These are phyloP conservation scores for Mylabris phalerata DNA, from an alignment of 1,140 invertebrate species.

Conservation along the genomic window DNA sequence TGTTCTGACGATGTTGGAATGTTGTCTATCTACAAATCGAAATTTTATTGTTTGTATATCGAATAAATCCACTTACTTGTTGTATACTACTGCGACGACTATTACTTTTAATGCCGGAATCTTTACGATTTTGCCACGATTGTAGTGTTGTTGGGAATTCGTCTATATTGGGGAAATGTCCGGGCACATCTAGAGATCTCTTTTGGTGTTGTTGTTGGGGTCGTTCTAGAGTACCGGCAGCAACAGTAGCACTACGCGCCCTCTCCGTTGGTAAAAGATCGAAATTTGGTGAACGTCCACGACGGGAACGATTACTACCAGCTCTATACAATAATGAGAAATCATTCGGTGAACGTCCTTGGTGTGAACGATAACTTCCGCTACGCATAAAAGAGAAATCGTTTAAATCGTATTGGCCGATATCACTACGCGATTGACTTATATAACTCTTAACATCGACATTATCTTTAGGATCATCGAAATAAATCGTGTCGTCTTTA, in stretches of 20 bases:
- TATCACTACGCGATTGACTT: slow-evolving; percentile 60
- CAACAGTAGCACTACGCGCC: slow-evolving; percentile 36
- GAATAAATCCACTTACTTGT: slow-evolving; percentile 49
- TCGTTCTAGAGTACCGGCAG: slow-evolving; percentile 28
- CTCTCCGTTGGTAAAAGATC: slow-evolving; percentile 27
- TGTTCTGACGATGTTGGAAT: slow-evolving; percentile 42
- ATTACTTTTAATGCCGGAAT: slow-evolving; percentile 79
- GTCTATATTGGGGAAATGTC: slow-evolving; percentile 31
- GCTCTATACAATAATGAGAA: slow-evolving; percentile 41
- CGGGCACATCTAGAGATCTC: slow-evolving; percentile 36
- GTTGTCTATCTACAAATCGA: no score
- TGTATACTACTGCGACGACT: slow-evolving; percentile 78
- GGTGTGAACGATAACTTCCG: slow-evolving; percentile 53
- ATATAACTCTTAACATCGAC: slow-evolving; percentile 62
- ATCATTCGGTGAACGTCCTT: slow-evolving; percentile 45
- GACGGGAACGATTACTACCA: slow-evolving; percentile 49
- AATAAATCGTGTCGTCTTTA: slow-evolving; percentile 24
- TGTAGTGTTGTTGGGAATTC: background rate
- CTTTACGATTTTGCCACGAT: slow-evolving; percentile 71
- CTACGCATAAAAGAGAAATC: slow-evolving; percentile 33
- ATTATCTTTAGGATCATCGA: slow-evolving; percentile 44
- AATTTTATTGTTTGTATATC: no score
- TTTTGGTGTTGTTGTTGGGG: slow-evolving; percentile 16
- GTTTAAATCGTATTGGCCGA: slow-evolving; percentile 39
- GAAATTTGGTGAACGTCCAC: slow-evolving; percentile 34